Evolutionary conservation across 2,113 vertebrate species (phyloP).

Genomic region (Pyrgilauda ruficollis): DNA sequence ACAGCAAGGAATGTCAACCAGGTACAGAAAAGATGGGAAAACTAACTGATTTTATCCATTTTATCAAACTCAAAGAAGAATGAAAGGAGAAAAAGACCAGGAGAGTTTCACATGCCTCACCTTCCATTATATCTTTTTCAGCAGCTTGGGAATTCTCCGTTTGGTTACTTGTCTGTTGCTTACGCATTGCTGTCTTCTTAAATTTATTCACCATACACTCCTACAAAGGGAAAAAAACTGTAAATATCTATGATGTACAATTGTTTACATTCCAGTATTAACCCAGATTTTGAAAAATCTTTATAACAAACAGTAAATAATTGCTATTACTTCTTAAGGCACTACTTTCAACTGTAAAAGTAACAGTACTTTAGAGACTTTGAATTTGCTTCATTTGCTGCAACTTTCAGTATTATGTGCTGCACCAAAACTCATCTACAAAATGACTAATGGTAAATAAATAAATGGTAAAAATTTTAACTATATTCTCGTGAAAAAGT

Average conservation of each 20-base stretch:
- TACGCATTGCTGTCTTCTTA: conserved; percentile 84
- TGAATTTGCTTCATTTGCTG: neutral
- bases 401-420: neutral
- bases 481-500: neutral
- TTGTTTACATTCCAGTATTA: neutral
- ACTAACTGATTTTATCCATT: neutral
- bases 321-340: neutral
- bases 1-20: neutral
- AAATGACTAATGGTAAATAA: fast-evolving
- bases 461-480: neutral
- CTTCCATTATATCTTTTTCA: conserved; percentile 83
- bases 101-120: conserved; percentile 14
- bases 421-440: neutral
- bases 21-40: neutral
- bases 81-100: neutral
- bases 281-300: neutral
- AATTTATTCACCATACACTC: conserved; percentile 90
- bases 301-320: neutral
- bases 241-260: neutral
- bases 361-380: neutral
- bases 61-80: neutral
- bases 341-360: neutral
- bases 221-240: conserved; percentile 48
- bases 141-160: conserved; percentile 72
- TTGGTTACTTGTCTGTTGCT: conserved; percentile 76